phyloP scores from a whole-genome alignment of 2,888 invertebrate species.

The Noctua janthe region DNA sequence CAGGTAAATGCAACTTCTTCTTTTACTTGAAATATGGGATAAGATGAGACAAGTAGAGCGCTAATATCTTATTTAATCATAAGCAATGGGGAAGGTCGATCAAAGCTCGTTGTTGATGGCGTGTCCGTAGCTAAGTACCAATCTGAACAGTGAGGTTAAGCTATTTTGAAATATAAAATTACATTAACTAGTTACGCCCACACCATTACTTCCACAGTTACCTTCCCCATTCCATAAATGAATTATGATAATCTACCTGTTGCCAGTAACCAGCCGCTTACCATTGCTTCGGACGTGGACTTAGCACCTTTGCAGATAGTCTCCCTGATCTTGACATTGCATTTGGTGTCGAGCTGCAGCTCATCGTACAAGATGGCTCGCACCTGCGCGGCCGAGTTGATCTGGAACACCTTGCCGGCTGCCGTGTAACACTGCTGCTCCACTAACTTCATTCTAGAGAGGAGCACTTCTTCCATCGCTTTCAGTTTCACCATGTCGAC shows the following conservation, averaged over 20 bases:
- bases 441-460: conserved; percentile 74
- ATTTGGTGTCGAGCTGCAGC: conserved; percentile 81
- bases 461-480: conserved; percentile 78
- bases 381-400: conserved; percentile 84
- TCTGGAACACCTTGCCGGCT: conserved; percentile 83
- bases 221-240: neutral
- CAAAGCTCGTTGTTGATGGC: neutral
- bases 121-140: neutral
- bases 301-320: conserved; percentile 81
- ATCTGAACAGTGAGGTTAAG: neutral
- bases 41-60: neutral
- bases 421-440: conserved; percentile 81
- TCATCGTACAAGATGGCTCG: conserved; percentile 85
- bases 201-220: neutral
- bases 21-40: neutral
- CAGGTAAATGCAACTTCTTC: neutral
- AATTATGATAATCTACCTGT: neutral
- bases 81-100: neutral
- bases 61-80: too few relatives aligned
- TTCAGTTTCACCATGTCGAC: conserved; percentile 80
- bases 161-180: neutral
- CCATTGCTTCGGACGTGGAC: conserved; percentile 87
- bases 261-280: conserved; percentile 54
- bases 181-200: neutral
- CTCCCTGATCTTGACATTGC: conserved; percentile 80